phyloP scores from a whole-genome alignment of 2,797 vertebrate genomes.

The Nyctalus aviator region DNA sequence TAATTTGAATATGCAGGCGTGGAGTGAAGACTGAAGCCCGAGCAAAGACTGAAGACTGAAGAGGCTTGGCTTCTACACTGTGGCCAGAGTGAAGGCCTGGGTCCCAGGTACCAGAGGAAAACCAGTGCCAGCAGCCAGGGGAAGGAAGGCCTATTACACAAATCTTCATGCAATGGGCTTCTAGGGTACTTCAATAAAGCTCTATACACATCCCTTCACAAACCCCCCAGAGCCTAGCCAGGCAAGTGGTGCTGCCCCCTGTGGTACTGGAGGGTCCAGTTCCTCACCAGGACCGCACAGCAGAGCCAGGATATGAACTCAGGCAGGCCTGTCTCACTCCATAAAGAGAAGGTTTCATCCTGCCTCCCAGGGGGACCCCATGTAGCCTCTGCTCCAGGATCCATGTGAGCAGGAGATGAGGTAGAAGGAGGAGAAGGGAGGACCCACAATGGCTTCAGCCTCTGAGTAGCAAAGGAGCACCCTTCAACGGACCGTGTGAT shows the following conservation, averaged over 20 bases:
- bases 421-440: not conserved
- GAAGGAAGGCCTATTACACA: no score
- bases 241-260: rapidly evolving
- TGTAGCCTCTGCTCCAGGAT: not conserved
- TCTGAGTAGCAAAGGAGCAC: not conserved
- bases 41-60: no score
- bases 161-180: no score
- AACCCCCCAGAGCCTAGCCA: not conserved
- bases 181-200: not conserved
- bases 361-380: not conserved
- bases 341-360: not conserved
- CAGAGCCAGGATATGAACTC: not conserved
- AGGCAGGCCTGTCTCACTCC: not conserved
- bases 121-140: no score
- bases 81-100: no score
- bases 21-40: no score
- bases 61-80: no score
- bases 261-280: not conserved
- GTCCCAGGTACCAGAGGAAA: no score
- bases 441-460: not conserved
- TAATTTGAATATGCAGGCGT: no score
- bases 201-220: not conserved
- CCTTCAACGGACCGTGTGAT: rapidly evolving
- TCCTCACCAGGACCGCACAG: not conserved
- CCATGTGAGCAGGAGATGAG: rapidly evolving